Conservation (phyloP, 1,140 invertebrate species). For the Hypothenemus hampei region DNA sequence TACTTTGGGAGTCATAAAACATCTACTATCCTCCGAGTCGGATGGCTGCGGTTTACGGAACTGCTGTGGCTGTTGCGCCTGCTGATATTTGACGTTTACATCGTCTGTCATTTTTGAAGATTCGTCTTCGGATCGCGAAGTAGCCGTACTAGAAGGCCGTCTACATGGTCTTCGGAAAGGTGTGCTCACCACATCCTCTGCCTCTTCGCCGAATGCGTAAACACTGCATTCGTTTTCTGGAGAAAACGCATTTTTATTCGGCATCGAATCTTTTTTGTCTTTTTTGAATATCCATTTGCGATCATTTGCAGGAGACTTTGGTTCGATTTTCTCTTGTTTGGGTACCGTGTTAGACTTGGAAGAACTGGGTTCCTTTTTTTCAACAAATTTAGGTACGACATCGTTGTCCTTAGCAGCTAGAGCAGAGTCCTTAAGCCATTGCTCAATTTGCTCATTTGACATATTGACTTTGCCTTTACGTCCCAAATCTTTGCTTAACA, state of each 20-base stretch:
- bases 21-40: slow-evolving; percentile 49
- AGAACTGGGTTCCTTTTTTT: slow-evolving; percentile 37
- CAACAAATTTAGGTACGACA: slow-evolving; percentile 40
- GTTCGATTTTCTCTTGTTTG: slow-evolving; percentile 1
- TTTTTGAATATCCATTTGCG: slow-evolving; percentile 54
- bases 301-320: slow-evolving; percentile 32
- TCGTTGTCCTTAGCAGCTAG: slow-evolving; percentile 43
- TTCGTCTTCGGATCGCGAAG: slow-evolving; percentile 45
- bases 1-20: slow-evolving; percentile 65
- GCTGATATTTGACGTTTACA: too few species aligned
- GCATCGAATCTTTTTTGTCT: slow-evolving; percentile 46
- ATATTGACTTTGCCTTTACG: slow-evolving; percentile 63
- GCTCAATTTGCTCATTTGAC: slow-evolving; percentile 67
- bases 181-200: slow-evolving; percentile 49
- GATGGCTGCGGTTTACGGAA: slow-evolving; percentile 40
- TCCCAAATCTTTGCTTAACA: slow-evolving; percentile 41
- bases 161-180: slow-evolving; percentile 54
- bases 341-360: slow-evolving; percentile 12
- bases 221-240: slow-evolving; percentile 66
- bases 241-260: slow-evolving; percentile 59
- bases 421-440: slow-evolving; percentile 60
- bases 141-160: slow-evolving; percentile 46
- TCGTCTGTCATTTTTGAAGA: slow-evolving; percentile 39
- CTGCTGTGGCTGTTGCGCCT: too few species aligned
- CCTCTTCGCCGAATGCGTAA: slow-evolving; percentile 65